phyloP scores from a whole-genome alignment of 1,140 invertebrate genomes.

The Bombus cullumanus region DNA sequence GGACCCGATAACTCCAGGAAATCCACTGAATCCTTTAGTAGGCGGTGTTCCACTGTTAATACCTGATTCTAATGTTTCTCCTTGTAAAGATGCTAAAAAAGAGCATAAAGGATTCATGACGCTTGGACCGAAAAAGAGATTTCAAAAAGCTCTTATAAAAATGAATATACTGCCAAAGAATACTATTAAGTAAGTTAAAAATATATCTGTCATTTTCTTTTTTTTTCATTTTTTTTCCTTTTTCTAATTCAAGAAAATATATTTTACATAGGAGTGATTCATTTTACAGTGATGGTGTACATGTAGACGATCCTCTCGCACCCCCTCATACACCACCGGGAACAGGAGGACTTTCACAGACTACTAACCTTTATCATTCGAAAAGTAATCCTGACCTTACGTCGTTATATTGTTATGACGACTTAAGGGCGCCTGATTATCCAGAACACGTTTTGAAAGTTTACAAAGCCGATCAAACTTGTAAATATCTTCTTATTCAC shows the following conservation, averaged over 20 bases:
- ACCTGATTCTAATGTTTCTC: constrained; percentile 78
- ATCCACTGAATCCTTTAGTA: constrained; percentile 77
- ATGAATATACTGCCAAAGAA: constrained; percentile 96
- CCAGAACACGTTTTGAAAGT: constrained; percentile 99
- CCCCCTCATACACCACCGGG: constrained; percentile 81
- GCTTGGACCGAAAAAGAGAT: constrained; percentile 90
- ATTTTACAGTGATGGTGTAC: constrained; percentile 83
- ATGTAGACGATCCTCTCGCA: constrained; percentile 84
- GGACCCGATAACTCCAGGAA: constrained; percentile 77
- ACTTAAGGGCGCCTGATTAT: constrained; percentile 90
- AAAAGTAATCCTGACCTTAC: constrained; percentile 96
- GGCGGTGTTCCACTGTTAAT: constrained; percentile 77
- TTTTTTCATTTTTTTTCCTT: neutral
- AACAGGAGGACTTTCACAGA: constrained; percentile 77
- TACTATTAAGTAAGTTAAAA: constrained; percentile 86
- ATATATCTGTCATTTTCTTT: neutral
- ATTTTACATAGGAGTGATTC: constrained; percentile 18
- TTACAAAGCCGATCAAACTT: constrained; percentile 98
- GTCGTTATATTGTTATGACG: constrained; percentile 89
- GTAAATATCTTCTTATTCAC: constrained; percentile 98
- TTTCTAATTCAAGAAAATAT: neutral
- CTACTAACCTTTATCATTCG: constrained; percentile 88
- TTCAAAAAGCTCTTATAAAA: constrained; percentile 95
- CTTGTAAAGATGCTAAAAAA: constrained; percentile 86
- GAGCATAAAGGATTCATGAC: constrained; percentile 94